Evolutionary conservation across 2,113 vertebrate genomes (phyloP), one percentile per base, ranked within the genome.

Genomic region (Taurulus bubalis): DNA sequence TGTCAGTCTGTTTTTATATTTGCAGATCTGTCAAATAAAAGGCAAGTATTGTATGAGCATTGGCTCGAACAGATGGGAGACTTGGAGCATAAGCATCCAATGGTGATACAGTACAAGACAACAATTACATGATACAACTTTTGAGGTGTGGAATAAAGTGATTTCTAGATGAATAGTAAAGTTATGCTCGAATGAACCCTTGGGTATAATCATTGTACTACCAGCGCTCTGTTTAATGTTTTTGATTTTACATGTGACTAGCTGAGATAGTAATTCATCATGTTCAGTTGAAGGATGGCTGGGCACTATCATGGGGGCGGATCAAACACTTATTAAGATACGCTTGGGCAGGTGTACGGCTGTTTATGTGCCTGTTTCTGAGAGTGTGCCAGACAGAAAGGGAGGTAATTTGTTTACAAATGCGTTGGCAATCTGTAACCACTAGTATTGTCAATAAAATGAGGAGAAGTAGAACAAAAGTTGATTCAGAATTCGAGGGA

Each of bases 251-350:
- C 85, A 80, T 79, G 83, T 56, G 69, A 71, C 69, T 65, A 89
- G 71, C 59, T 65, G 67, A 85, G 51, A 76, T 26, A 59, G 62
- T 85, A 66, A 87, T 89, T 84, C 51, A 66, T 77, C 6, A 20
- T 64, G 67, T 55, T 64, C 51, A 42, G 67, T 58, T 85, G 79
- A 91, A 74, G 60, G 79, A 82, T 85, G 80, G 47, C 63, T 63
- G 64, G 36, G 70, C 59, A 55, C 15, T 64, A 11, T 73, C 16
- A 62, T 82, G 71, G 83, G 70, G 71, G 42, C 38, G 79, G 79
- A 83, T 75, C 62, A 75, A 72, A 72, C 82, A 87, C 9, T 65
- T 78, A 91, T 90, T 68, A 82, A 77, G 75, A 60, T 84, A 67
- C 11, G 51, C 70, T 82, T 69, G 71, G 65, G 71, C 70, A 74